Evolutionary conservation across 23 tunicate genomes (phyloP), one percentile per base, ranked within the genome.

Genomic region (Halocynthia aurantium): DNA sequence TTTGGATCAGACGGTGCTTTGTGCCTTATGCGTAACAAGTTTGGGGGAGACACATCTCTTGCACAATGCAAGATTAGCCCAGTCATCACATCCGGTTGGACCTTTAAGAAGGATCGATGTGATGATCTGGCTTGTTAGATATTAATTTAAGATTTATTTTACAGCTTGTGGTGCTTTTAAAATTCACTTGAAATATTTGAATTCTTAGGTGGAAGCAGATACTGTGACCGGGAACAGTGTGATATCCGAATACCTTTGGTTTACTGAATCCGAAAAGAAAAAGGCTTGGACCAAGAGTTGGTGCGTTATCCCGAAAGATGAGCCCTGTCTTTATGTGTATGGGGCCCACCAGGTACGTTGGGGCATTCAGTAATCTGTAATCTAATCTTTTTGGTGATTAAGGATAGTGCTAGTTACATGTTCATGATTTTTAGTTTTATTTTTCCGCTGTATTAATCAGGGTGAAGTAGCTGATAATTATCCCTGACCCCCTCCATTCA

Each of bases 301-400:
- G 98, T 92, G 98, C 65, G 98, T 92, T 8, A 86, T 92, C 20
- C 92, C 98, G 60, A 57, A 82, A n/a, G 71, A 86, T 50, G 90
- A 90, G 57, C 88, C 83, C 49, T 86, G 91, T 74, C 80, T 92
- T 20, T 92, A 92, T 78, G 75, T 92, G 50, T 92, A 86, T 76
- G 98, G 89, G n/a, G 98, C 98, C 13, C 83, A 85, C 64, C 98
- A 92, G 92, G 98, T 92, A 53, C 8, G 44, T 31, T 0, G 44
- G 44, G 44, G 44, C 44, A 31, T 31, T 31, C 44, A 31, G 44
- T 31, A 4, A 31, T 31, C 1, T 31, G 1, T 31, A 31, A 31
- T 4, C 44, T 31, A 31, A 31, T 31, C 4, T 31, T 31, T 31
- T 31, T 31, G 44, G 44, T 31, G 44, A 31, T 31, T 31, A 31